Percentiles rank a stretch among this genome's conserved stretches.
phyloP scores from a whole-genome alignment of 1,140 invertebrate species.

The Chelonus insularis region DNA sequence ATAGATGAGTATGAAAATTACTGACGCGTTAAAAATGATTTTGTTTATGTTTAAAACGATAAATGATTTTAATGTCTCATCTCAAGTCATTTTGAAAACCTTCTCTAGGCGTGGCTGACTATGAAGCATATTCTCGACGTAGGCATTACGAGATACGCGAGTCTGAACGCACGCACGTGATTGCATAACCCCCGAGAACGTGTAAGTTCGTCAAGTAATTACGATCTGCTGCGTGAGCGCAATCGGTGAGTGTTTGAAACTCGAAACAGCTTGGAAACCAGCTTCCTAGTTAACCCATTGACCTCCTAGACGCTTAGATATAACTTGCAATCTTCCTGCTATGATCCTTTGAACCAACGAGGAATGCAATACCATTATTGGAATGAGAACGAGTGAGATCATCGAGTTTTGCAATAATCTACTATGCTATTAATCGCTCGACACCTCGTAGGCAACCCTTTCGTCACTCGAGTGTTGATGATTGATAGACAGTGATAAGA shows the following conservation, averaged over 20 bases:
- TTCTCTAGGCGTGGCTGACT: neutral
- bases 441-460: neutral
- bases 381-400: neutral
- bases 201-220: slow-evolving; percentile 18
- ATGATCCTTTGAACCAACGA: too few species aligned
- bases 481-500: too few species aligned
- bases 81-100: too few species aligned
- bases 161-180: neutral
- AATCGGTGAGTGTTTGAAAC: slow-evolving; percentile 5
- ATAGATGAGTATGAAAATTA: too few species aligned
- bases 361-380: too few species aligned
- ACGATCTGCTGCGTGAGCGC: slow-evolving; percentile 18
- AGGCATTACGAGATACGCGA: slow-evolving; percentile 1
- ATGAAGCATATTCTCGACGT: too few species aligned
- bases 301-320: neutral
- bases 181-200: slow-evolving; percentile 2
- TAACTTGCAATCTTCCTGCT: neutral
- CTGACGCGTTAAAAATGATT: too few species aligned
- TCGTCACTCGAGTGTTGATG: neutral
- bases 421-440: neutral
- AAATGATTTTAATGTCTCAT: too few species aligned
- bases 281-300: slow-evolving; percentile 31
- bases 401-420: neutral
- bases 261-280: neutral
- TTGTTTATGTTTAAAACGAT: too few species aligned